Percentiles rank a stretch among this genome's conserved stretches.
phyloP scores from a whole-genome alignment of 2,797 vertebrate genomes.

The Enteromius radiatus region DNA sequence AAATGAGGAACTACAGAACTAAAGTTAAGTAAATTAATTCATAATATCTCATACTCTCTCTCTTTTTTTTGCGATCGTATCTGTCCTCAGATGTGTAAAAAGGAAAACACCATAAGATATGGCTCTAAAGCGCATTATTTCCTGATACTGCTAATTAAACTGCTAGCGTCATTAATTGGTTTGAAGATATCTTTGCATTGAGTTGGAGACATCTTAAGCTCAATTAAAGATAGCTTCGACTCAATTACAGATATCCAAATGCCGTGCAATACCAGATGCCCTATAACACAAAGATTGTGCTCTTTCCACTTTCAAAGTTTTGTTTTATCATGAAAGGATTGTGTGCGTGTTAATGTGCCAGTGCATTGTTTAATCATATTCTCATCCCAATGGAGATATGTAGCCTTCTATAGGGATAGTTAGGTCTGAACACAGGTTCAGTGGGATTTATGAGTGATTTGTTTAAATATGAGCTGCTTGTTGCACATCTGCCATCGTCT shows the following conservation, averaged over 20 bases:
- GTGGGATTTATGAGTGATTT: background rate
- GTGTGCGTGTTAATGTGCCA: conserved; percentile 5
- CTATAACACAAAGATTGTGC: conserved; percentile 70
- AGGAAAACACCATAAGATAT: conserved; percentile 78
- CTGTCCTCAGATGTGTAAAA: conserved; percentile 82
- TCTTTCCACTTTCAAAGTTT: conserved; percentile 75
- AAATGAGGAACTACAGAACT: conserved; percentile 68
- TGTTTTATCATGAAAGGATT: conserved; percentile 72
- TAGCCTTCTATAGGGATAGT: conserved; percentile 1
- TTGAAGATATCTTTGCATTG: conserved; percentile 83
- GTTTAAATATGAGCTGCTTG: conserved; percentile 17
- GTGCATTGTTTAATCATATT: conserved; percentile 39
- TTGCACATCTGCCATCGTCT: background rate
- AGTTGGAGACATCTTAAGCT: conserved; percentile 84
- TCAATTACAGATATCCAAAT: conserved; percentile 86
- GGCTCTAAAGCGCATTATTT: conserved; percentile 80
- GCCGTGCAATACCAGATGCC: conserved; percentile 74
- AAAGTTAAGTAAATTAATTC: conserved; percentile 80
- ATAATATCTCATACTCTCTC: conserved; percentile 73
- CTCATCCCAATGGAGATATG: conserved; percentile 18
- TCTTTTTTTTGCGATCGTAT: conserved; percentile 72
- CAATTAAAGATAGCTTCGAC: conserved; percentile 84
- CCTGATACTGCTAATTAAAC: conserved; percentile 86
- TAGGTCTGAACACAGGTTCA: background rate
- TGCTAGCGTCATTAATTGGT: conserved; percentile 84